Evolutionary conservation across 2,888 invertebrate species (phyloP), one percentile per base, ranked within the genome.

Genomic region (Orthosia cruda): DNA sequence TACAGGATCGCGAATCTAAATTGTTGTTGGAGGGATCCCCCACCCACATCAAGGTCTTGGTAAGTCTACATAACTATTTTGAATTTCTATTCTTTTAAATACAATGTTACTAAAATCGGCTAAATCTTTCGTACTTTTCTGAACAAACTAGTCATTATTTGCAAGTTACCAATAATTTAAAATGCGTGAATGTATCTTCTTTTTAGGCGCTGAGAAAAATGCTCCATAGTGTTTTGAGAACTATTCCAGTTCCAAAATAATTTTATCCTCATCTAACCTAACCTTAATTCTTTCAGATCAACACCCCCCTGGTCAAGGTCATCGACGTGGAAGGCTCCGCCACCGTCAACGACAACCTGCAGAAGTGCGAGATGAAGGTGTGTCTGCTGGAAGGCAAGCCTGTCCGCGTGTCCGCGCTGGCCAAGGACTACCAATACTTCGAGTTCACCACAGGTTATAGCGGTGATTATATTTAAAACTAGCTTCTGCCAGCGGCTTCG

Each of bases 351-450:
- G 97, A 97, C 47, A 96, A 97, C 71, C 82, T 95, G 0, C 97
- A 97, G 77, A 97, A 97, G 80, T 92, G 96, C 1, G 96, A 97
- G 50, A 88, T 97, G 1, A 97, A 97, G 80, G 86, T 97, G 74
- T 92, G 94, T 3, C 87, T 97, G 2, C 92, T 97, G 16, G 97
- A 97, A 64, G 95, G 97, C 87, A 96, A 97, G 74, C 97, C 97
- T 0, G 89, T 97, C 0, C 89, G 93, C 11, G 89, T 96, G 15
- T 95, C 93, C 54, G 94, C 97, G 59, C 96, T 97, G 75, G 89
- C 97, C 18, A 97, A 97, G 87, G 97, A 97, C 88, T 97, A 93
- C 90, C 97, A 97, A 81, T 97, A 97, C 80, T 95, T 97, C 91
- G 97, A 97, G 81, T 97, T 97, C 89, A 93, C 94, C 50, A 92